These are phyloP conservation scores for Strix uralensis DNA, from an alignment of 2,113 vertebrate genomes.

Conservation along the genomic window DNA sequence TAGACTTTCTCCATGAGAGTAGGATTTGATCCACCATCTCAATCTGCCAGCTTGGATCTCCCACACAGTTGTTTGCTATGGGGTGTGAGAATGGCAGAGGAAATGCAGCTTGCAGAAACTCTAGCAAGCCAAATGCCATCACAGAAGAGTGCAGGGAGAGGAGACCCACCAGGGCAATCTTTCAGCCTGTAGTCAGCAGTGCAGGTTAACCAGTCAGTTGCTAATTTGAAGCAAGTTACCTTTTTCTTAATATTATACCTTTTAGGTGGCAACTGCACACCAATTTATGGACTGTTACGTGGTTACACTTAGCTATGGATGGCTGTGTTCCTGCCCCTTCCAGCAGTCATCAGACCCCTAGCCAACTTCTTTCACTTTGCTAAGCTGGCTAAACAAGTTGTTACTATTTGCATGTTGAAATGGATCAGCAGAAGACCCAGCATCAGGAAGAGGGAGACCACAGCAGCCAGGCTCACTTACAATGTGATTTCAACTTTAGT, in stretches of 20 bases:
- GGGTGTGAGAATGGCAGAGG: background rate
- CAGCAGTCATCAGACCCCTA: background rate
- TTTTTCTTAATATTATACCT: background rate
- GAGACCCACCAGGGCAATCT: background rate
- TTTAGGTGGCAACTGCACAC: background rate
- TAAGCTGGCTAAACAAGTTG: background rate
- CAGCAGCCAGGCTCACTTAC: background rate
- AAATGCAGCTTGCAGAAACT: background rate
- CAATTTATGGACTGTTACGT: background rate
- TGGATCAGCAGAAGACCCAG: background rate
- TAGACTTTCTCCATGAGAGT: background rate
- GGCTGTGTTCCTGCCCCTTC: background rate
- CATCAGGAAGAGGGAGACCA: background rate
- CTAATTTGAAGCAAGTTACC: background rate
- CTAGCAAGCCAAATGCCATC: background rate
- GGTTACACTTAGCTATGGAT: background rate
- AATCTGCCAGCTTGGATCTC: background rate
- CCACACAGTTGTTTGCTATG: background rate
- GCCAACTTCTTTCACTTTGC: background rate
- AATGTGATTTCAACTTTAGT: background rate
- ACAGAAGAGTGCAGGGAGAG: background rate
- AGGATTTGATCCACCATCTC: background rate
- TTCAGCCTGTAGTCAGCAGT: background rate
- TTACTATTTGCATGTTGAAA: background rate
- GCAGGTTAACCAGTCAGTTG: background rate